Evolutionary conservation across 1,140 invertebrate species (phyloP).

Genomic region (Uloborus diversus): DNA sequence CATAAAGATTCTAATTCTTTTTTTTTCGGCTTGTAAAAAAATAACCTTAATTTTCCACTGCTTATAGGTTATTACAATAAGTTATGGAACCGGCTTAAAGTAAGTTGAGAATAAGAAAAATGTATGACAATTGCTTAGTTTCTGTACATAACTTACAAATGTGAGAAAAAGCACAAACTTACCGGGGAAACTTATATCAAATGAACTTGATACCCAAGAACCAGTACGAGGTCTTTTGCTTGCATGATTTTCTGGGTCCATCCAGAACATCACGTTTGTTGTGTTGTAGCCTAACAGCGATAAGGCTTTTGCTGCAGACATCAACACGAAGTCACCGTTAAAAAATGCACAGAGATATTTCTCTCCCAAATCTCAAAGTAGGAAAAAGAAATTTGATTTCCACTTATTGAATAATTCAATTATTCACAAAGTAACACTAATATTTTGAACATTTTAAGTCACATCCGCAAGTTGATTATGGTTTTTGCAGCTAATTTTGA

Average conservation of each 20-base stretch:
- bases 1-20: too few relatives aligned
- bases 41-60: not conserved
- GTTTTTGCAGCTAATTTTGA: not conserved
- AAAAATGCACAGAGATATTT: not conserved
- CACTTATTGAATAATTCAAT: not conserved
- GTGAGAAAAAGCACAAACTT: not conserved
- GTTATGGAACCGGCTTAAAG: too few relatives aligned
- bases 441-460: not conserved
- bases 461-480: not conserved
- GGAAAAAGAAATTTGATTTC: not conserved
- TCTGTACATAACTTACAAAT: not conserved
- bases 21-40: not conserved
- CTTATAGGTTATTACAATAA: too few relatives aligned
- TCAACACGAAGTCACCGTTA: not conserved
- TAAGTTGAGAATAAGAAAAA: too few relatives aligned
- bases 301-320: not conserved
- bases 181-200: conserved; percentile 24
- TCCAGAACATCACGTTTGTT: conserved; percentile 23
- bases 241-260: conserved; percentile 11
- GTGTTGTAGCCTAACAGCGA: not conserved
- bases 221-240: not conserved
- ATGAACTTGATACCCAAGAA: not conserved
- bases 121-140: not conserved
- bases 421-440: not conserved
- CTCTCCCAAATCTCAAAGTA: not conserved